Conservation (phyloP, 2,797 vertebrate species). For the Margarornis squamiger region DNA sequence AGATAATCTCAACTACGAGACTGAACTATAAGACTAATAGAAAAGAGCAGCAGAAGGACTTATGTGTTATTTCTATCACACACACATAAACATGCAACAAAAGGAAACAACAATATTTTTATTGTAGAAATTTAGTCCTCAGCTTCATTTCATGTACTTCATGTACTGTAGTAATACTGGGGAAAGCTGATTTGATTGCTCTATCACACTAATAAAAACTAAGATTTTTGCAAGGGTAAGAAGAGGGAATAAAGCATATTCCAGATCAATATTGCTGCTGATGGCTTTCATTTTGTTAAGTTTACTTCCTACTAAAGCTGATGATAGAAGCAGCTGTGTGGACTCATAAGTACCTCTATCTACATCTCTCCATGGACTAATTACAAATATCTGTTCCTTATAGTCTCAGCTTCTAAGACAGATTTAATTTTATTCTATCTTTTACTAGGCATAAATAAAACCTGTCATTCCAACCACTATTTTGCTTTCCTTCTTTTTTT, state of each 20-base stretch:
- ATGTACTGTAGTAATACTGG: neutral
- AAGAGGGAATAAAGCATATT: neutral
- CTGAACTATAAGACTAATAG: neutral
- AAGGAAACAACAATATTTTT: neutral
- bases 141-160: neutral
- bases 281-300: neutral
- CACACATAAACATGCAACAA: neutral
- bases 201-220: neutral
- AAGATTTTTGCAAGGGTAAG: neutral
- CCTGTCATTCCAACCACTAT: neutral
- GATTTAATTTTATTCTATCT: neutral
- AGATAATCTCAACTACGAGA: neutral
- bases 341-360: neutral
- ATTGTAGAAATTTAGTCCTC: neutral
- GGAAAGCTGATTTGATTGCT: neutral
- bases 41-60: neutral
- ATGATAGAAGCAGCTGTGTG: neutral
- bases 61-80: neutral
- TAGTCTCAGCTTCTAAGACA: neutral
- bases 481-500: neutral
- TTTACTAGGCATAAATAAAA: neutral
- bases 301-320: neutral
- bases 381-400: slow-evolving; percentile 28
- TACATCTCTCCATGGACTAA: neutral
- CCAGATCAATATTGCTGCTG: neutral